Evolutionary conservation across 2,888 invertebrate genomes (phyloP), one percentile per base, ranked within the genome.

Genomic region (Bellardia bayeri): DNA sequence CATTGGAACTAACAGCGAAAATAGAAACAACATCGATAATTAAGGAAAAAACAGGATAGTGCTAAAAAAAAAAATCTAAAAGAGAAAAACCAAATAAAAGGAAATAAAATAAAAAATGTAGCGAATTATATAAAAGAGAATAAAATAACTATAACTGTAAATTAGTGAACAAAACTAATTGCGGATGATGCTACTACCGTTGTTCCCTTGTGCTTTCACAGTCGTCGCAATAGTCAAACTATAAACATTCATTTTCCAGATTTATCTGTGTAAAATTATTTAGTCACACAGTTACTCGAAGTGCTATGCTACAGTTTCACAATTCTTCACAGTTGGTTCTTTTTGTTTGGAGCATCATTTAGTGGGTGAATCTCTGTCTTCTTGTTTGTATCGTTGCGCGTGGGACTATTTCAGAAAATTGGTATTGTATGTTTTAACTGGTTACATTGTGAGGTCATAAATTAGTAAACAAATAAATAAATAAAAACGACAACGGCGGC

Each of bases 141-240:
- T 63, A 74, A 78, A 86, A 82, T 79, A 86, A 86, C 82, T 86
- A 68, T 79, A 86, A 82, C 82, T 86, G 86, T 86, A 86, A 86
- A 86, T 86, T 86, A 86, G 86, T 82, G 82, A 86, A 86, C 82
- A 86, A 82, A 86, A 86, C 86, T 86, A 86, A 86, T 86, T 86
- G 86, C 86, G 82, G 79, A 82, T 71, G 85, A 69, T 84, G 72
- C 49, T 58, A 74, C 66, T 69, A 23, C 23, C 23, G 75, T 85
- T 81, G 75, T 54, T 86, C 86, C 79, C 79, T 79, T 69, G 86
- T 82, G 79, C 68, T 75, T 81, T 61, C 45, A 16, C 42, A 49
- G 66, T 58, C 30, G 56, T 66, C 23, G 23, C 23, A 23, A 74
- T 49, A 69, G 68, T 76, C 58, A 82, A 78, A 79, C 78, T 86